Conservation (phyloP, 2,888 invertebrate species). For the Lasioglossum calceatum region DNA sequence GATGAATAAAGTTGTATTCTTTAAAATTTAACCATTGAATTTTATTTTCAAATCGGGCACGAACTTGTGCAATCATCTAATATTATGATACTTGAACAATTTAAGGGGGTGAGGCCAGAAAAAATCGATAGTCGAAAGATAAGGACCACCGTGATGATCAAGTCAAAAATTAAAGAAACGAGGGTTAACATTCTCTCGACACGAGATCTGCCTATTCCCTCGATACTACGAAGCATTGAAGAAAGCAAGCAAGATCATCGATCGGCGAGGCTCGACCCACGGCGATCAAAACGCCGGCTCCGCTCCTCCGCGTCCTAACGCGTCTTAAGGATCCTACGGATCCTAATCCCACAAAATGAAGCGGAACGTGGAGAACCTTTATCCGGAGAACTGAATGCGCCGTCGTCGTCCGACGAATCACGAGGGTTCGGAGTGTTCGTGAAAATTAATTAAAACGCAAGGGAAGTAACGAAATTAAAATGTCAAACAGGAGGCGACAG, state of each 20-base stretch:
- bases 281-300: not conserved
- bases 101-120: not conserved
- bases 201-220: not conserved
- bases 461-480: conserved; percentile 19
- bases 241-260: not conserved
- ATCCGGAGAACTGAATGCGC: not conserved
- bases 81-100: too few species aligned
- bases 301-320: not conserved
- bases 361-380: not conserved
- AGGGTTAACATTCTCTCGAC: not conserved
- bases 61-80: too few species aligned
- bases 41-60: too few species aligned
- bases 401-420: not conserved
- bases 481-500: conserved; percentile 20
- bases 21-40: too few species aligned
- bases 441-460: conserved; percentile 39
- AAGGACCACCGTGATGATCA: not conserved
- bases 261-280: not conserved
- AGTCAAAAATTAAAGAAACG: not conserved
- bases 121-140: not conserved
- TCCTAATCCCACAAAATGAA: conserved; percentile 6
- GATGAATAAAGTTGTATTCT: too few species aligned
- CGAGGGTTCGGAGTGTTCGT: not conserved
- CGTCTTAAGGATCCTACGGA: not conserved
- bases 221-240: not conserved